These are phyloP conservation scores for Oceanodroma tethys DNA, from an alignment of 2,113 vertebrate species.

Conservation along the genomic window DNA sequence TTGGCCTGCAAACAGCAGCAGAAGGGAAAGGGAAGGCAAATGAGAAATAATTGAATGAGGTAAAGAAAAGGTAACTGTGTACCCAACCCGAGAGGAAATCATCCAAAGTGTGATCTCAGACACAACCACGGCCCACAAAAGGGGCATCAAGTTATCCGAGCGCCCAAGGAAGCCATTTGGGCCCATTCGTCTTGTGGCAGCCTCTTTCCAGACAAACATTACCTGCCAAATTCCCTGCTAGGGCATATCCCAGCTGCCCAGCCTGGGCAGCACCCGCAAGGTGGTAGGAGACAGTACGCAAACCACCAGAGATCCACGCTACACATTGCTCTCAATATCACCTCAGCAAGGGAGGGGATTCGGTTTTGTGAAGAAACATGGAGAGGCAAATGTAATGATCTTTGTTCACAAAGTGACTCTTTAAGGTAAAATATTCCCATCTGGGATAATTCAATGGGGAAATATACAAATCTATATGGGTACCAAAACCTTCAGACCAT, in stretches of 20 bases:
- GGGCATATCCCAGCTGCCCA: background rate
- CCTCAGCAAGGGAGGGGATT: background rate
- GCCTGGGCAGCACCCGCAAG: too few relatives aligned
- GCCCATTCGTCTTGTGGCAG: background rate
- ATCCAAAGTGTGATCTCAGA: background rate
- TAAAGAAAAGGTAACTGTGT: background rate
- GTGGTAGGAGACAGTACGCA: background rate
- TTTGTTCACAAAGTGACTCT: background rate
- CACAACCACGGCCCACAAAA: background rate
- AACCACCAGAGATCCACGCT: background rate
- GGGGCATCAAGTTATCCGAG: background rate
- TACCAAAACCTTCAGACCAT: background rate
- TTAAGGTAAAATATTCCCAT: background rate
- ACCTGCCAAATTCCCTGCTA: background rate
- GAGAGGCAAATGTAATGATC: background rate
- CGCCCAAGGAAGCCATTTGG: background rate
- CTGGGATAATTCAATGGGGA: background rate
- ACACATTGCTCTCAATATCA: background rate
- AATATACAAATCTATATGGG: background rate
- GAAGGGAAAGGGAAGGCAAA: background rate
- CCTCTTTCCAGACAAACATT: background rate
- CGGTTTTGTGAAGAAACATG: background rate
- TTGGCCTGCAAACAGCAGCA: constrained; percentile 19
- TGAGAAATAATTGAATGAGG: background rate
- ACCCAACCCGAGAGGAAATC: background rate